A percentile compares a stretch with the other conserved stretches of the same genome.
Evolutionary conservation across 2,888 invertebrate genomes (phyloP).

Genomic region (Drosophila picticornis): DNA sequence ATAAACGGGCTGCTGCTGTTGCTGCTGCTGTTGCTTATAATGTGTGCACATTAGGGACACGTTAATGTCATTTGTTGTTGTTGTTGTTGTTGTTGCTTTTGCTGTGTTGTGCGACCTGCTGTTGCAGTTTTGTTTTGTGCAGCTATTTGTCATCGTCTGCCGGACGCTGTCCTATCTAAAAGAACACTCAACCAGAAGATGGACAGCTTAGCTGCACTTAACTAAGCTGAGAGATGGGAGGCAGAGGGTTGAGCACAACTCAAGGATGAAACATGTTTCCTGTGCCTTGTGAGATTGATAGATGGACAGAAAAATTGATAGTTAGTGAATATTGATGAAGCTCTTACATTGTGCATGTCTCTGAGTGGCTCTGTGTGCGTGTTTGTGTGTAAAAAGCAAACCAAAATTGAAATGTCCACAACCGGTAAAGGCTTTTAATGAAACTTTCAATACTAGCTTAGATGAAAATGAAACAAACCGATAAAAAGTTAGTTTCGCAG

Average conservation of each 20-base stretch:
- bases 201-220: conserved; percentile 25
- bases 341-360: neutral
- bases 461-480: neutral
- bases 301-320: neutral
- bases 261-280: conserved; percentile 14
- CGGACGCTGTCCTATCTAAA: conserved; percentile 29
- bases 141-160: conserved; percentile 67
- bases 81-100: conserved; percentile 17
- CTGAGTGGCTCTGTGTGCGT: neutral
- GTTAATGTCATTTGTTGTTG: conserved; percentile 52
- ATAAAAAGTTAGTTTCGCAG: neutral
- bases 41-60: conserved; percentile 70
- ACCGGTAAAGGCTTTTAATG: neutral
- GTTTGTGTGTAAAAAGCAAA: neutral
- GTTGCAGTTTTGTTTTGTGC: conserved; percentile 62
- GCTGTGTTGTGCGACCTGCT: conserved; percentile 40
- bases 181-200: conserved; percentile 16
- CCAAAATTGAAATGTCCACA: neutral
- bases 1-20: neutral
- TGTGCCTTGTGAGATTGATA: conserved; percentile 9
- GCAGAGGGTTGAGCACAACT: neutral
- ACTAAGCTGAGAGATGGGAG: neutral
- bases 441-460: neutral
- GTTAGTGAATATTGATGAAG: conserved; percentile 15
- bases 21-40: conserved; percentile 37